Evolutionary conservation across 2,797 vertebrate species (phyloP).

Genomic region (Mycteria americana): DNA sequence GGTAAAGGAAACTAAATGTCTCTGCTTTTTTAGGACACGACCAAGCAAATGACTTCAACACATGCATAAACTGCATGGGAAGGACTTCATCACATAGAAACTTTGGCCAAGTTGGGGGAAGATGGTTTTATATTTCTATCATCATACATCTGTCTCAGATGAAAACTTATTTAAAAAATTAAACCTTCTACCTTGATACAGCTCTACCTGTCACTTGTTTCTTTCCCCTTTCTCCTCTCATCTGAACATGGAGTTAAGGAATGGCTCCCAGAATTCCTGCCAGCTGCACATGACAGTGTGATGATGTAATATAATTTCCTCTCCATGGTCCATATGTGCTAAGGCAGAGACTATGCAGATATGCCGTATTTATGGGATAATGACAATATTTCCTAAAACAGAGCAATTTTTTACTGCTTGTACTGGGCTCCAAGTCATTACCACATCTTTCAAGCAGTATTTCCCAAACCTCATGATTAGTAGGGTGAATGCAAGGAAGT

Average conservation of each 20-base stretch:
- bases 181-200: neutral
- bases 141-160: neutral
- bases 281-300: neutral
- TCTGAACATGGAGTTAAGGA: neutral
- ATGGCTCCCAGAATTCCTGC: neutral
- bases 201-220: neutral
- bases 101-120: neutral
- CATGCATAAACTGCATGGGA: fast-evolving
- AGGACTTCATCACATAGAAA: neutral
- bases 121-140: neutral
- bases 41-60: neutral
- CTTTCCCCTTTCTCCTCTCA: neutral
- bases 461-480: slow-evolving; percentile 34
- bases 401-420: neutral
- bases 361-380: slow-evolving; percentile 25
- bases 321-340: neutral
- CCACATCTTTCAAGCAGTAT: neutral
- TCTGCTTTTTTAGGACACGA: neutral
- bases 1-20: neutral
- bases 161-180: neutral
- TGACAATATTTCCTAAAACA: slow-evolving; percentile 10
- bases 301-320: slow-evolving; percentile 36
- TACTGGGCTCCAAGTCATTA: neutral
- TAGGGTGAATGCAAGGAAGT: neutral
- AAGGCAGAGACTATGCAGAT: slow-evolving; percentile 18